Conservation (phyloP, 1,140 invertebrate genomes). For the Cyrtorhinus lividipennis region DNA sequence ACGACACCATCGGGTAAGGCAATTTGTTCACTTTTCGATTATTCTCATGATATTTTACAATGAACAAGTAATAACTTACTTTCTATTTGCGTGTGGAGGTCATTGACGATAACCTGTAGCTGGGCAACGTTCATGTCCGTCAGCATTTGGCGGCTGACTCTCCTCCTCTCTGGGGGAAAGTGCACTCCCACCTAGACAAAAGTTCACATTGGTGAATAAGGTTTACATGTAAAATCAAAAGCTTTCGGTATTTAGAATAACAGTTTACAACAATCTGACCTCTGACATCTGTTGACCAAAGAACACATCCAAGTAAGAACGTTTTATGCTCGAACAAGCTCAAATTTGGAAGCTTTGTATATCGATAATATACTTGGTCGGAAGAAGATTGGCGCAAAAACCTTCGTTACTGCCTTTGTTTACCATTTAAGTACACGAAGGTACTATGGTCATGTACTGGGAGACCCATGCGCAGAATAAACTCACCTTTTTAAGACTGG, state of each 20-base stretch:
- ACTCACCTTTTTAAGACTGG: conserved; percentile 55
- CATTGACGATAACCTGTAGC: conserved; percentile 86
- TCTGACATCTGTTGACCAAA: background rate
- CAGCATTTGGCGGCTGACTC: conserved; percentile 65
- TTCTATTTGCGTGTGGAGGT: conserved; percentile 85
- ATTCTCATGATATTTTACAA: background rate
- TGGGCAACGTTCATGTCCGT: conserved; percentile 90
- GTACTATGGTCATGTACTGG: too few relatives aligned
- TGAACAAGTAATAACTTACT: too few relatives aligned
- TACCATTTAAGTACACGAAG: too few relatives aligned
- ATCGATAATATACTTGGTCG: too few relatives aligned
- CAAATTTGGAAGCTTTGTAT: too few relatives aligned
- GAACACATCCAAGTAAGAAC: background rate
- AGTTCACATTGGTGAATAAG: too few relatives aligned
- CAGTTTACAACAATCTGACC: background rate
- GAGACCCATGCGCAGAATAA: too few relatives aligned
- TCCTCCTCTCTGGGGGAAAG: conserved; percentile 60
- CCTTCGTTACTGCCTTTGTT: too few relatives aligned
- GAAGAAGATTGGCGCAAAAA: too few relatives aligned
- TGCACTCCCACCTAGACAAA: conserved; percentile 57
- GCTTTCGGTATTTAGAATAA: too few relatives aligned
- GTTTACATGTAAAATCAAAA: background rate
- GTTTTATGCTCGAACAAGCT: too few relatives aligned
- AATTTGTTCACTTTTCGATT: too few relatives aligned
- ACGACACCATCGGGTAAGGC: conserved; percentile 23